Base-by-base conservation (phyloP, 2,113 vertebrate genomes). In the Panthera leo region DNA sequence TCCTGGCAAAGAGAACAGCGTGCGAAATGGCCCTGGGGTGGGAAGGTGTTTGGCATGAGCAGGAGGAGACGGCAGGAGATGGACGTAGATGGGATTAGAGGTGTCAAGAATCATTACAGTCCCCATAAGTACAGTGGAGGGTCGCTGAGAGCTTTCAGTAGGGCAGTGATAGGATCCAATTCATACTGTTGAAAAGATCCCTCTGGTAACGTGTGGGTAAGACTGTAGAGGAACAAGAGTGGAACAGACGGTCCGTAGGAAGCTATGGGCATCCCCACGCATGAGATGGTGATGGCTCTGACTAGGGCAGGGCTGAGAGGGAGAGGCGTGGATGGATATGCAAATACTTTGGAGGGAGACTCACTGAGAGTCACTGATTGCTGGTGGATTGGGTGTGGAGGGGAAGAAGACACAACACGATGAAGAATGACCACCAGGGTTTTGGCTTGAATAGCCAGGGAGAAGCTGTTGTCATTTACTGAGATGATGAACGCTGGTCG, bases 31-130 rank as follows among this genome's bases (percentile, higher is more conserved):
- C 48, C 25, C 39, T 36, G 23, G 9, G 3, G 23, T 58, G 15
- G 42, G n/a, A 21, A 27, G 53, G 13, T 45, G 7, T 70, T 55
- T 95, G 53, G 1, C 3, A 16, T 39, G 14, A 89, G 53, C 14
- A 15, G 12, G 23, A 14, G 34, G 31, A 67, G 36, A 14, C 36
- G 21, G 67, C 21, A 75, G 36, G 25, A 39, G 23, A 42, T 29
- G 9, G 67, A 23, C 2, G 1, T 2, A 3, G 7, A 2, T 4
- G 0, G 25, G 14, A 51, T 12, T 15, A 5, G 34, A 75, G 55
- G 36, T 27, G 16, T 4, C n/a, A 84, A 34, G 45, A 67, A 61
- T 36, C 13, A 11, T 1, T 27, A 23, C 58, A 63, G 34, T 65
- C 39, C 21, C 68, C 4, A 1, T 18, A 45, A 68, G 51, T 34